Percentiles rank a stretch among this genome's conserved stretches.
These are phyloP conservation scores for Lepisosteus osseus DNA, from an alignment of 2,113 vertebrate genomes.

Conservation along the genomic window DNA sequence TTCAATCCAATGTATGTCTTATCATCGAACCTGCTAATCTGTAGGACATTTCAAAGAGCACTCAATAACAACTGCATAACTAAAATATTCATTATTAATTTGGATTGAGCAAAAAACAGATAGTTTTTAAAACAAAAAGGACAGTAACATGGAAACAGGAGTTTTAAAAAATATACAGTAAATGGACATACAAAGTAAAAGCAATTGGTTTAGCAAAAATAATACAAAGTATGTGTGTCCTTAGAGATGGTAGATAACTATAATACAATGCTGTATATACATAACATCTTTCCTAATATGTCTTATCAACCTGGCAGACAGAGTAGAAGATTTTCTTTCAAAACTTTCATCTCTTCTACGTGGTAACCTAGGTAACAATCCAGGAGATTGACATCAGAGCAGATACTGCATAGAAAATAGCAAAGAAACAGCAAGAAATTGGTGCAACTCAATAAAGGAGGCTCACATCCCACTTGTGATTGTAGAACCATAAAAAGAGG, in stretches of 20 bases:
- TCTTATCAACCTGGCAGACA: slow-evolving; percentile 12
- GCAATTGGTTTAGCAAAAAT: no score
- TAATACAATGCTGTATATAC: slow-evolving; percentile 9
- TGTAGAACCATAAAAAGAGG: slow-evolving; percentile 3
- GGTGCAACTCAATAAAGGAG: slow-evolving; percentile 19
- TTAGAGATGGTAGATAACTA: slow-evolving; percentile 4
- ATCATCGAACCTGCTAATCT: no score
- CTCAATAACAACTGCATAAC: no score
- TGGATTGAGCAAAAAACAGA: no score
- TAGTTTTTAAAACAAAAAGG: no score
- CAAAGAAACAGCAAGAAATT: slow-evolving; percentile 15
- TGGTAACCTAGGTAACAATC: slow-evolving; percentile 28
- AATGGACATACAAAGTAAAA: no score
- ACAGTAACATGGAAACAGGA: no score
- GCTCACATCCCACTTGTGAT: slow-evolving; percentile 2
- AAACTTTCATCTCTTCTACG: slow-evolving; percentile 19
- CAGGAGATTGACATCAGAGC: slow-evolving; percentile 13
- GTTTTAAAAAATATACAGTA: no score
- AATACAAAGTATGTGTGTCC: neutral
- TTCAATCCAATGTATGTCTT: no score
- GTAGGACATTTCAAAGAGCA: no score
- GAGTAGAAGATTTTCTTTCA: slow-evolving; percentile 6
- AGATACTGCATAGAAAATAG: slow-evolving; percentile 1
- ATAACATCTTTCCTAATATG: neutral
- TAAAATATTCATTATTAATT: no score